Base-by-base conservation (phyloP, 2,113 vertebrate genomes). In the Pimephales promelas region DNA sequence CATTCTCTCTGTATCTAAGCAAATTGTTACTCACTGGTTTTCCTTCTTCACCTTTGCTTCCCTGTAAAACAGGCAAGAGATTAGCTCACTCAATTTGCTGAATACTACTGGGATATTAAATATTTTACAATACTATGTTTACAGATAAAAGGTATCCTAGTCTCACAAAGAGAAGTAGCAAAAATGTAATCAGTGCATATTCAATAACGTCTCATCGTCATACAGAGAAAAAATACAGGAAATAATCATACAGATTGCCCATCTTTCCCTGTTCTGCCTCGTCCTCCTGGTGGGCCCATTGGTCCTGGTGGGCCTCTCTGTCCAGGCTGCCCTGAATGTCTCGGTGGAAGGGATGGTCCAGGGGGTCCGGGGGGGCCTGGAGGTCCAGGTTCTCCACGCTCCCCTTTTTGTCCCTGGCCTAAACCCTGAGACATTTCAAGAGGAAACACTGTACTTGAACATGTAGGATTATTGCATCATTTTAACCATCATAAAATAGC, bases 341-440 rank as follows among this genome's bases (percentile, higher is more conserved):
- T 86, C n/a, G 86, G 70, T 24, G 14, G 5, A 40, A 85, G 73
- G 10, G 83, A 54, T 22, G 89, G 79, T 56, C 91, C 92, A n/a
- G 84, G 84, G 5, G 86, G 49, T 0, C 91, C 93, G 4, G 91
- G 87, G 11, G 49, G 91, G 2, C 93, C 91, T 52, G 80, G 81
- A 28, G 86, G 88, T 68, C 94, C 95, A 20, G 88, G 88, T 6
- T 94, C 93, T 81, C 90, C 93, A 75, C 86, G 90, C 47, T 95
- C 91, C 74, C 93, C 93, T 85, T 95, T 94, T 22, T 81, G 79
- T 7, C 87, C 87, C 3, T 75, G 83, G 11, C 71, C 85, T 1
- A 77, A 22, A 5, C 13, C 31, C 79, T 68, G 28, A 62, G 20
- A 54, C 14, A 62, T 36, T 79, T 24, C n/a, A 45, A 62, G 24